phyloP scores from a whole-genome alignment of 2,113 vertebrate genomes.

The Leucopsar rothschildi region DNA sequence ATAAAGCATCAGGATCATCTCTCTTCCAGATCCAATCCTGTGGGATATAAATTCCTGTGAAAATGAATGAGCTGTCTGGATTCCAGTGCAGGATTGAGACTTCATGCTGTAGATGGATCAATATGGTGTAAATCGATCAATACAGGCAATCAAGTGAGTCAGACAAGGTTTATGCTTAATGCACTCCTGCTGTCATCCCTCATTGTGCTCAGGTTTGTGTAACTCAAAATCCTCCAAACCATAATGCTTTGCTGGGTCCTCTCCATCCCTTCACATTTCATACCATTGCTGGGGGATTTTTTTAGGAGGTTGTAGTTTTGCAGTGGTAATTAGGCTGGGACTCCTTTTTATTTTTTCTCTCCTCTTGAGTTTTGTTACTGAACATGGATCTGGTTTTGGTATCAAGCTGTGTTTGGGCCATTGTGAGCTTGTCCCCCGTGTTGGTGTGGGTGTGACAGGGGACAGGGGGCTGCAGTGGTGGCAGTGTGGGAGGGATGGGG shows the following conservation, averaged over 20 bases:
- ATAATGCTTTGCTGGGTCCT: not conserved
- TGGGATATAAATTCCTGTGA: not conserved
- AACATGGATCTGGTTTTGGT: not conserved
- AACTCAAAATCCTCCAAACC: not conserved
- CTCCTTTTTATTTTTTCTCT: not conserved
- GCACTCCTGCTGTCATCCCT: not conserved
- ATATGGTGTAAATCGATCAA: conserved; percentile 15
- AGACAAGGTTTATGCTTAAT: conserved; percentile 30
- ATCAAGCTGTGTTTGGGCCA: not conserved
- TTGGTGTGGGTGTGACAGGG: not conserved
- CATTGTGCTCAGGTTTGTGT: not conserved
- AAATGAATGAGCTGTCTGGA: conserved; percentile 7
- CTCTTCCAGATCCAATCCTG: not conserved
- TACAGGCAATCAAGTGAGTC: conserved; percentile 19
- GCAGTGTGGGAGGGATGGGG: not conserved
- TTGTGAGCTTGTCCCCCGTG: not conserved
- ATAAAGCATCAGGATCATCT: not conserved
- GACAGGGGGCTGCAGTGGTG: not conserved
- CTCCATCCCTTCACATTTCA: not conserved
- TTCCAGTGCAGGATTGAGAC: not conserved
- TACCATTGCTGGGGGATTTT: not conserved
- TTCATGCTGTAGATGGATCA: not conserved
- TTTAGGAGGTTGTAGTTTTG: not conserved
- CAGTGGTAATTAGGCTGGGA: not conserved
- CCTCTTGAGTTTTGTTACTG: not conserved